Conservation (phyloP, 2,113 vertebrate genomes). For the Psittacula cyanocephala region DNA sequence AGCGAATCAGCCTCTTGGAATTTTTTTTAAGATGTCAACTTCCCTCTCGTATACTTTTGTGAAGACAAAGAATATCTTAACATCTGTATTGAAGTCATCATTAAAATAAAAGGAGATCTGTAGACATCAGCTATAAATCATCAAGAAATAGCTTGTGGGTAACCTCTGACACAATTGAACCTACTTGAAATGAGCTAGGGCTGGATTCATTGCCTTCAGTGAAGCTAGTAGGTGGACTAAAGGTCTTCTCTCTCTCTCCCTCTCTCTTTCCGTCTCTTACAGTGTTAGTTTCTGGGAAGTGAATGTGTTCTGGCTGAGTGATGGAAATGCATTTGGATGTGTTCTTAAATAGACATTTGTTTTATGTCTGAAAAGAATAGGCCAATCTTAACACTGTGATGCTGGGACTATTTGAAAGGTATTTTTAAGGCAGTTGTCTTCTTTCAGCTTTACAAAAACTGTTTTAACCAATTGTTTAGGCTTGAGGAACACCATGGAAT, state of each 20-base stretch:
- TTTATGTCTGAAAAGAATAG: slow-evolving; percentile 57
- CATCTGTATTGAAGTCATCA: slow-evolving; percentile 54
- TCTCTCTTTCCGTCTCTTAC: slow-evolving; percentile 22
- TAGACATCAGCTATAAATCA: slow-evolving; percentile 65
- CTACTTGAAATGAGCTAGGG: slow-evolving; percentile 61
- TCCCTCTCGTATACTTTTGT: slow-evolving; percentile 3
- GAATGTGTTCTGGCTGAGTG: slow-evolving; percentile 34
- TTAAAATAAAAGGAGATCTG: slow-evolving; percentile 69
- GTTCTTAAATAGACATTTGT: slow-evolving; percentile 61
- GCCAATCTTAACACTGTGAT: neutral
- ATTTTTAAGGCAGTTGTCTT: slow-evolving; percentile 46
- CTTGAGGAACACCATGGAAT: slow-evolving; percentile 14
- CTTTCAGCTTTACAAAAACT: slow-evolving; percentile 54
- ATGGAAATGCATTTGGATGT: slow-evolving; percentile 52
- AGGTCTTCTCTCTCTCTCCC: neutral
- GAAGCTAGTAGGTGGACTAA: slow-evolving; percentile 56
- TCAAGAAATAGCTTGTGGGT: slow-evolving; percentile 62
- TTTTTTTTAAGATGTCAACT: slow-evolving; percentile 41
- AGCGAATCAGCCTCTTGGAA: neutral
- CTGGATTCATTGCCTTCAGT: slow-evolving; percentile 58
- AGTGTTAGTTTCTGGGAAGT: slow-evolving; percentile 52
- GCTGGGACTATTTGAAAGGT: slow-evolving; percentile 33
- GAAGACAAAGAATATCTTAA: slow-evolving; percentile 62
- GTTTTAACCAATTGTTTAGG: slow-evolving; percentile 49
- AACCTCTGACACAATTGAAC: slow-evolving; percentile 63